Base-by-base conservation (phyloP, 2,888 invertebrate species). In the Xestia c-nigrum region DNA sequence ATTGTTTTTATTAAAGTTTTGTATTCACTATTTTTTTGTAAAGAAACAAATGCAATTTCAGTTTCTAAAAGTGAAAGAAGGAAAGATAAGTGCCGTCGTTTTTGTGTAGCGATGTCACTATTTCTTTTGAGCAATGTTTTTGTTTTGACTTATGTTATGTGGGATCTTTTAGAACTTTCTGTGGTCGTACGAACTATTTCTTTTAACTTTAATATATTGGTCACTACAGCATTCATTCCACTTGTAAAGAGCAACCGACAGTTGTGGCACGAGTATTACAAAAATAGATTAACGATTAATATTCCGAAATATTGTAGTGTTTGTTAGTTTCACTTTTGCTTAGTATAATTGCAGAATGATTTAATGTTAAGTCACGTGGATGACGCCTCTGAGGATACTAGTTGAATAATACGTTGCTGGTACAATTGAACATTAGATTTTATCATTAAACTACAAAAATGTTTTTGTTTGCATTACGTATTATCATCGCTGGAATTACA, bases 1-100 rank as follows among this genome's bases (percentile, higher is more conserved):
- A 31, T 59, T 10, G 68, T 81, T 43, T 83, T 77, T 52, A 43
- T 72, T 16, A 83, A 65, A 77, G 21, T 65, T n/a, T 31, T 81
- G 50, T 10, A 16, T 40, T 38, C 67, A 24, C 14, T 83, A 14
- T 69, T 64, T 63, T n/a, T 3, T 10, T 52, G 14, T 64, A 67
- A 57, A 68, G 50, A 52, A 12, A 5, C 14, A 14, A 82, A 19
- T 5, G 19, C 14, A 2, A n/a, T 10, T 40, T n/a, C 10, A 0
- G 6, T 76, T 43, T 24, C 65, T 1, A 59, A 50, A 59, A 61
- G 4, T 43, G 47, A 46, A 46, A 40, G 52, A 47, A 65, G 40
- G 6, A 82, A 66, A 61, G 61, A 81, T 6, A 77, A 59, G 40
- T 83, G 43, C 24, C 59, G 72, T 47, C 68, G 78, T 9, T 50